phyloP scores from a whole-genome alignment of 2,797 vertebrate genomes.

The Gymnopithys bicolor region DNA sequence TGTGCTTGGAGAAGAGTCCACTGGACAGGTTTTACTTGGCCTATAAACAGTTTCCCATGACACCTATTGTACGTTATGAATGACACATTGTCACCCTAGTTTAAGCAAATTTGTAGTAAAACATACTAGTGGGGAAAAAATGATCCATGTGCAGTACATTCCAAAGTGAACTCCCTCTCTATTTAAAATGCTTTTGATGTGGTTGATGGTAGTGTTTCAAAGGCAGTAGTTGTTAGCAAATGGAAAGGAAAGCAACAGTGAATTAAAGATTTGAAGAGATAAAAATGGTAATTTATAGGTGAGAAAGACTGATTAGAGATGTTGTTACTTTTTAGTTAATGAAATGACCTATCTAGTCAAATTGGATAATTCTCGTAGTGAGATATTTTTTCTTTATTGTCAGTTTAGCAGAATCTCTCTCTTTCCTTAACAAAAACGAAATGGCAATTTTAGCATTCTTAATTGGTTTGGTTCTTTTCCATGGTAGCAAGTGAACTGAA shows the following conservation, averaged over 20 bases:
- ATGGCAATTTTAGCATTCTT: slow-evolving; percentile 65
- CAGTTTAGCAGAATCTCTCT: slow-evolving; percentile 17
- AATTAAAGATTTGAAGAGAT: slow-evolving; percentile 36
- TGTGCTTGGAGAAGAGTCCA: not conserved
- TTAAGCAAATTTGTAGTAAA: not conserved
- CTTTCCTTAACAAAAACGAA: slow-evolving; percentile 33
- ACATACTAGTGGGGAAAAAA: not conserved
- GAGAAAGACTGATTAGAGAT: slow-evolving; percentile 37
- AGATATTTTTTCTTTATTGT: slow-evolving; percentile 35
- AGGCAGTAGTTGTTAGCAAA: slow-evolving; percentile 2
- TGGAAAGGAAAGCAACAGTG: not conserved
- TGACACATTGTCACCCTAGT: not conserved
- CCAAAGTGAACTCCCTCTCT: not conserved
- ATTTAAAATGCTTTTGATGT: slow-evolving; percentile 10
- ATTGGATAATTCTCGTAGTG: not conserved
- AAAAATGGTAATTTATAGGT: slow-evolving; percentile 31
- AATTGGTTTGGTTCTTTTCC: slow-evolving; percentile 61
- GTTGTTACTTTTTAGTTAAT: slow-evolving; percentile 52
- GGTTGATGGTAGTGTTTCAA: slow-evolving; percentile 8
- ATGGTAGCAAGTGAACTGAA: slow-evolving; percentile 19
- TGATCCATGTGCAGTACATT: not conserved
- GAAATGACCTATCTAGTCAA: slow-evolving; percentile 54
- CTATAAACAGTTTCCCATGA: not conserved
- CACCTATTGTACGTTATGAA: not conserved
- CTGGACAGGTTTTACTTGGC: not conserved